Base-by-base conservation (phyloP, 2,797 vertebrate genomes). In the Sorex maritimensis region DNA sequence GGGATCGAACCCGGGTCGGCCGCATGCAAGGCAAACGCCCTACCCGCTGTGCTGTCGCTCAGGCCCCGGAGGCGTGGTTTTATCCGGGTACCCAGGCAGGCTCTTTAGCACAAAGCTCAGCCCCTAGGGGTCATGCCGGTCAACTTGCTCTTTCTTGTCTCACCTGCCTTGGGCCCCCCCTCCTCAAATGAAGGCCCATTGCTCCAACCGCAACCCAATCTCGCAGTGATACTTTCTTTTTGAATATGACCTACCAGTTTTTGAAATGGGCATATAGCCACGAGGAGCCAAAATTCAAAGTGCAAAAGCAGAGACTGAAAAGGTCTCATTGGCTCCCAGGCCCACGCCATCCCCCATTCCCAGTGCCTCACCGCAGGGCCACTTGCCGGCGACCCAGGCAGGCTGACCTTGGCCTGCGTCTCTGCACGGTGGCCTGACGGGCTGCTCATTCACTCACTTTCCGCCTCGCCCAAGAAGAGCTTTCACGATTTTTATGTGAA, bases 401-500 rank as follows among this genome's bases (percentile, higher is more conserved):
- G 52, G 52, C 58, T 61, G 58, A 61, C 58, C 21, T 61, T 61
- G 5, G 6, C 58, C 6, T 61, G 58, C 21, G 58, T 44, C 68
- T 69, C 4, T 52, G 26, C 8, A 46, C 46, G 8, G 30, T 28
- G 9, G 26, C 49, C 4, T 26, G 46, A 61, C 2, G 58, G 11
- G 10, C 15, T 58, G 55, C 55, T 17, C 6, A 3, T 19, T 61
- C 7, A 3, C 46, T 91, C 19, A 87, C 69, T 65, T 87, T 55
- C 13, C 19, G 17, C 26, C 15, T 78, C n/a, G 15, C 49, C 17
- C 63, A 28, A 38, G 21, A 81, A 67, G 44, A 72, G 1, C 63
- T 49, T 75, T 49, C 84, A 61, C 8, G 21, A 67, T 90, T 83
- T 68, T 52, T 23, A 52, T 91, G 49, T 44, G 49, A 91, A 88